These are phyloP conservation scores for Hanleya hanleyi DNA, from an alignment of 2,888 invertebrate genomes.

Conservation along the genomic window DNA sequence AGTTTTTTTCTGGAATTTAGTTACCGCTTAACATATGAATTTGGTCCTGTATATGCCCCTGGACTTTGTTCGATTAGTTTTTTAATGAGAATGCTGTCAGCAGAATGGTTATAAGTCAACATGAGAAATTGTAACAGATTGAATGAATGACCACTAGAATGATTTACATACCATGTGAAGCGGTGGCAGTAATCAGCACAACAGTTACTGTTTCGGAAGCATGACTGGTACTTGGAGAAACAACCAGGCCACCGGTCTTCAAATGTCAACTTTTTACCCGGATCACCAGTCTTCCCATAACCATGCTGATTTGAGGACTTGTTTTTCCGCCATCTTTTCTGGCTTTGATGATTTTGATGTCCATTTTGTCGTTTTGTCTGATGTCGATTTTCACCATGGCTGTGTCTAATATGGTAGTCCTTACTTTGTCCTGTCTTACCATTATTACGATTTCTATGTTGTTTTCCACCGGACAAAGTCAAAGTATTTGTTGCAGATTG, in stretches of 20 bases:
- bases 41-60: no score
- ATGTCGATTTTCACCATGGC: neutral
- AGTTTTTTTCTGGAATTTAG: no score
- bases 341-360: neutral
- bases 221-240: neutral
- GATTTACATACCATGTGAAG: neutral
- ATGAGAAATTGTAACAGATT: no score
- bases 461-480: no score
- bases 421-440: neutral
- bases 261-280: neutral
- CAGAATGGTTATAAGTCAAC: no score
- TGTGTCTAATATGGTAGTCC: neutral
- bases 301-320: neutral
- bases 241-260: conserved; percentile 1
- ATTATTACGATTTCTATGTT: no score
- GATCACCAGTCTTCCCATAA: neutral
- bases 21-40: no score
- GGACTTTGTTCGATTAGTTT: no score
- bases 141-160: no score
- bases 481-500: no score
- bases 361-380: neutral
- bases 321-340: conserved; percentile 1
- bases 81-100: no score
- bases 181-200: neutral
- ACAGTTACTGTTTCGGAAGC: neutral